Evolutionary conservation across 2,113 vertebrate species (phyloP), one percentile per base, ranked within the genome.

Genomic region (Hippocampus comes): DNA sequence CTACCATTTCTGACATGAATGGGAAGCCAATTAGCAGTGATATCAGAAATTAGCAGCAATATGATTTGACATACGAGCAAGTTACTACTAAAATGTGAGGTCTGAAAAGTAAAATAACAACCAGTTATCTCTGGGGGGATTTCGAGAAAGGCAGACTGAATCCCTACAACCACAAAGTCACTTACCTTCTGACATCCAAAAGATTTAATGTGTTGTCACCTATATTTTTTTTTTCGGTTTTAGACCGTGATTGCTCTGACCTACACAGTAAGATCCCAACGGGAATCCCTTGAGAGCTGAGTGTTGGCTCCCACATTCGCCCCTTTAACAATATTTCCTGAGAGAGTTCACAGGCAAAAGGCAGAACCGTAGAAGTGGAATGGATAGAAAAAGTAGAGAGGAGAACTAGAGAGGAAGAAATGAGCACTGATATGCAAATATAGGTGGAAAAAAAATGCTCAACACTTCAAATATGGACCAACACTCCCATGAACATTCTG

Each of bases 101-200:
- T 51, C 17, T 34, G 30, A 51, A 30, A 51, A 68, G 25, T 9
- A 21, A 20, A 68, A 34, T 38, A 4, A 14, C 17, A 34, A 20
- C 5, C 7, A 30, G 30, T 38, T 9, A 53, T 53, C 25, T 8
- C 17, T 41, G 34, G 53, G 15, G 41, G 49, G 51, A 38, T 55
- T 76, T 75, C 63, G 30, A 53, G 43, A 55, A 68, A 14, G 82
- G 82, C 94, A 94, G 94, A 94, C 92, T 95, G 94, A 93, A 90
- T 90, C 90, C 92, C 90, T 74, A 91, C 82, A 90, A 91, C 92
- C 93, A 92, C 90, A 90, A 80, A 83, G 75, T 90, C 93, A 98
- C 97, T 98, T 96, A 99, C 97, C 97, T 99, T 89, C 48, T 30
- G 78, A 88, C 82, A 91, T 86, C 92, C 90, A 85, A 82, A 85